Evolutionary conservation across 2,797 vertebrate species (phyloP).

Genomic region (Ceryle rudis): DNA sequence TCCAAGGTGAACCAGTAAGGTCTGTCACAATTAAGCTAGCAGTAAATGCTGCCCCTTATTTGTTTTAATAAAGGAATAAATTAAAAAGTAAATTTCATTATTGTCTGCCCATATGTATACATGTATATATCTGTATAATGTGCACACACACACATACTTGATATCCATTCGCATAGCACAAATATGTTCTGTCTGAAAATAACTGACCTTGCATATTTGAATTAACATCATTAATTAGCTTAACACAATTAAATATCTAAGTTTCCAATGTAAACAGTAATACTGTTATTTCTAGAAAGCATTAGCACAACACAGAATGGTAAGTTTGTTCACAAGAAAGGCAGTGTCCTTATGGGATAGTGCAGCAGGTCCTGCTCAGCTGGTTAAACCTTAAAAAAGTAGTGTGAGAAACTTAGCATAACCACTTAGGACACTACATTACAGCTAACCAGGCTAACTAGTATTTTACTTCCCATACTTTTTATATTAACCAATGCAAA

Average conservation of each 20-base stretch:
- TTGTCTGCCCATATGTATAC: not conserved
- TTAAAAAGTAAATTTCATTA: not conserved
- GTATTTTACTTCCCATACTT: not conserved
- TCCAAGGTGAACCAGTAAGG: not conserved
- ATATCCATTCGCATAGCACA: not conserved
- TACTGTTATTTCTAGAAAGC: not conserved
- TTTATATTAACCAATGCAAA: not conserved
- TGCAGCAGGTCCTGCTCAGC: not conserved
- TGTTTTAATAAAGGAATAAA: not conserved
- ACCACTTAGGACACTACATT: not conserved
- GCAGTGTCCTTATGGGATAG: not conserved
- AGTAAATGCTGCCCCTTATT: not conserved
- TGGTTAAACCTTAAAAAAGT: not conserved
- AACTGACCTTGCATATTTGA: not conserved
- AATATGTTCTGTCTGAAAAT: not conserved
- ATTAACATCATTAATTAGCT: not conserved
- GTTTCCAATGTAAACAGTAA: not conserved
- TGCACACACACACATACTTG: no score
- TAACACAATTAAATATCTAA: not conserved
- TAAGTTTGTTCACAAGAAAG: not conserved
- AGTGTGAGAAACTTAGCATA: not conserved
- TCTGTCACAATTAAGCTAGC: not conserved
- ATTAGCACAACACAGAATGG: not conserved
- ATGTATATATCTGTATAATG: rapidly evolving
- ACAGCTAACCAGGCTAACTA: not conserved